These are phyloP conservation scores for Prionace glauca DNA, from an alignment of 2,797 vertebrate species.

Conservation along the genomic window DNA sequence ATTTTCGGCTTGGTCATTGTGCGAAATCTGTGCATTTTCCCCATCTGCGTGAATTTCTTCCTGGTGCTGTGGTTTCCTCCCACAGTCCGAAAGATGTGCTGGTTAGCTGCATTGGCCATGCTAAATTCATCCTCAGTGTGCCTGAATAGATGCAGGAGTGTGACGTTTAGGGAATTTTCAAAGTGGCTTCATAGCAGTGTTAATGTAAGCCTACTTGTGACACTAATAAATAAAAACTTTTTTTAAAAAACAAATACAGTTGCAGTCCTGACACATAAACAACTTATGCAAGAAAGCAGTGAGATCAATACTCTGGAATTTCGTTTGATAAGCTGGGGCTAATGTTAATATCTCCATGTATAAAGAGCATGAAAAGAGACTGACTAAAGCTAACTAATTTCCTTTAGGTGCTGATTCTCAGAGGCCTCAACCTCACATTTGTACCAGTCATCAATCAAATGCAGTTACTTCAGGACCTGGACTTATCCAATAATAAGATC, in stretches of 20 bases:
- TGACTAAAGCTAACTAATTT: not conserved
- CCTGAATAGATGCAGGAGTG: no score
- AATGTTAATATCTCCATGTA: not conserved
- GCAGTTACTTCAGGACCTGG: constrained; percentile 20
- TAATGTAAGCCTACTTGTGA: no score
- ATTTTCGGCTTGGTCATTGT: no score
- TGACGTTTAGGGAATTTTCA: no score
- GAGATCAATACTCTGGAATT: not conserved
- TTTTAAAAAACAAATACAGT: not conserved
- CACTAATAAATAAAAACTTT: no score
- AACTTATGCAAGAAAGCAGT: not conserved
- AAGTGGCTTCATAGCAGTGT: no score
- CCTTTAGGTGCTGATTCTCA: constrained; percentile 28
- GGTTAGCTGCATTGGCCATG: no score
- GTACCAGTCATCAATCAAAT: constrained; percentile 35
- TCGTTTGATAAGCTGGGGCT: not conserved
- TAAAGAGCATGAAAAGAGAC: not conserved
- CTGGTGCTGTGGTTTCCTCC: no score
- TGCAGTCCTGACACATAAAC: not conserved
- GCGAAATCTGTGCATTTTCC: no score
- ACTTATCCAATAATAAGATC: constrained; percentile 33
- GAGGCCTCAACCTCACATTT: constrained; percentile 19
- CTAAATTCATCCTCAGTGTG: no score
- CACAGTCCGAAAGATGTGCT: no score
- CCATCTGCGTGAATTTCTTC: no score